These are phyloP conservation scores for Micropterix aruncella DNA, from an alignment of 2,888 invertebrate species.

Conservation along the genomic window DNA sequence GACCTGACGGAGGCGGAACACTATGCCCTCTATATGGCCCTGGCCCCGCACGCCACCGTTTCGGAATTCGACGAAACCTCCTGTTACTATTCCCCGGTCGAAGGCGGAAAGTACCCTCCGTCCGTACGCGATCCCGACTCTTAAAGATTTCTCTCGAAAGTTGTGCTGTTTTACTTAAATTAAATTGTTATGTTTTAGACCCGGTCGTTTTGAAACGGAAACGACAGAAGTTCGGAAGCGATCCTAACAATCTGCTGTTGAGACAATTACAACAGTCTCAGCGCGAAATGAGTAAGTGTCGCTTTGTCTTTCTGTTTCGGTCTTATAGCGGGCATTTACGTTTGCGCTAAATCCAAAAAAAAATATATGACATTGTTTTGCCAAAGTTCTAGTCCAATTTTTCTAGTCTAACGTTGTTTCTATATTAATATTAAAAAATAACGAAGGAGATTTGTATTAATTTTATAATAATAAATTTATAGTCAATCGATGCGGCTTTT, in stretches of 20 bases:
- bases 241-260: slow-evolving; percentile 31
- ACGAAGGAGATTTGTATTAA: not conserved
- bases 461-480: not conserved
- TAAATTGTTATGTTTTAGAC: slow-evolving; percentile 39
- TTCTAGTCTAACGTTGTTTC: not conserved
- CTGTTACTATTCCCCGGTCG: slow-evolving; percentile 74
- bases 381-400: not conserved
- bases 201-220: slow-evolving; percentile 44
- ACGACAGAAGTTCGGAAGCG: slow-evolving; percentile 36
- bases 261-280: slow-evolving; percentile 24
- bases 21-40: slow-evolving; percentile 73
- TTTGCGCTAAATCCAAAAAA: too few relatives aligned
- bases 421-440: not conserved
- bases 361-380: too few relatives aligned
- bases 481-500: too few relatives aligned
- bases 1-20: slow-evolving; percentile 80
- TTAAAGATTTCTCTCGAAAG: slow-evolving; percentile 7
- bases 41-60: slow-evolving; percentile 73
- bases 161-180: too few relatives aligned
- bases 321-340: too few relatives aligned
- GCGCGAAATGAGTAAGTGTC: slow-evolving; percentile 35
- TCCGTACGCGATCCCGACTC: not conserved
- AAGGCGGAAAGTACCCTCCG: slow-evolving; percentile 54
- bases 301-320: too few relatives aligned
- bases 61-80: slow-evolving; percentile 84